Evolutionary conservation across 2,888 invertebrate species (phyloP).

Genomic region (Trichopria drosophilae): DNA sequence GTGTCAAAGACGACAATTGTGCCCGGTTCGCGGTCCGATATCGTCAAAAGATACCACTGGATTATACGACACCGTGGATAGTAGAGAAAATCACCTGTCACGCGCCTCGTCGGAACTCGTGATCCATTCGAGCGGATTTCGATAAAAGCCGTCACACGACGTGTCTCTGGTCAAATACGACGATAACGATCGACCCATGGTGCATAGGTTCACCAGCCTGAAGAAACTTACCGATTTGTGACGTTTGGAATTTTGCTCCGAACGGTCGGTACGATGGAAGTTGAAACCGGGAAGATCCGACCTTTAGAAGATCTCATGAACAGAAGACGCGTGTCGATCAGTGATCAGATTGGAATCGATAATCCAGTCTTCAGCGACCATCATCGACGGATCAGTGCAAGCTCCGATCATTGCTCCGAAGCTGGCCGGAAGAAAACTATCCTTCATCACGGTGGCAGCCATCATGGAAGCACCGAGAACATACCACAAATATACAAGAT

Average conservation of each 20-base stretch:
- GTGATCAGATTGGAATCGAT: constrained; percentile 53
- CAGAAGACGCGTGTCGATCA: constrained; percentile 55
- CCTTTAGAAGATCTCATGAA: too few species aligned
- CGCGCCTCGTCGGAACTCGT: too few species aligned
- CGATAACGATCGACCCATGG: too few species aligned
- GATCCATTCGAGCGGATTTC: too few species aligned
- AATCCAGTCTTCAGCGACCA: constrained; percentile 53
- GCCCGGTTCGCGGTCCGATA: constrained; percentile 26
- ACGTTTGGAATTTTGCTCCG: too few species aligned
- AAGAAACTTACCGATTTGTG: too few species aligned
- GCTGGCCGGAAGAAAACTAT: constrained; percentile 51
- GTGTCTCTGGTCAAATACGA: too few species aligned
- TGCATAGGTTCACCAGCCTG: too few species aligned
- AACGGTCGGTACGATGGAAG: too few species aligned
- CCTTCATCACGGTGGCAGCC: constrained; percentile 42
- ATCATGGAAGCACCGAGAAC: constrained; percentile 52
- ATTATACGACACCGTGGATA: constrained; percentile 5
- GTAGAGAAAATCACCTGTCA: too few species aligned
- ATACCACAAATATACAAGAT: constrained; percentile 52
- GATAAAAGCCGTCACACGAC: too few species aligned
- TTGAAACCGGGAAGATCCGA: too few species aligned
- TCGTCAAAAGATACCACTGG: constrained; percentile 27
- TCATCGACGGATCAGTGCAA: constrained; percentile 48
- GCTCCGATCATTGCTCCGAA: constrained; percentile 49
- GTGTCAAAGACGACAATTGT: constrained; percentile 36